These are phyloP conservation scores for Thalassoma bifasciatum DNA, from an alignment of 2,113 vertebrate species.

Conservation along the genomic window DNA sequence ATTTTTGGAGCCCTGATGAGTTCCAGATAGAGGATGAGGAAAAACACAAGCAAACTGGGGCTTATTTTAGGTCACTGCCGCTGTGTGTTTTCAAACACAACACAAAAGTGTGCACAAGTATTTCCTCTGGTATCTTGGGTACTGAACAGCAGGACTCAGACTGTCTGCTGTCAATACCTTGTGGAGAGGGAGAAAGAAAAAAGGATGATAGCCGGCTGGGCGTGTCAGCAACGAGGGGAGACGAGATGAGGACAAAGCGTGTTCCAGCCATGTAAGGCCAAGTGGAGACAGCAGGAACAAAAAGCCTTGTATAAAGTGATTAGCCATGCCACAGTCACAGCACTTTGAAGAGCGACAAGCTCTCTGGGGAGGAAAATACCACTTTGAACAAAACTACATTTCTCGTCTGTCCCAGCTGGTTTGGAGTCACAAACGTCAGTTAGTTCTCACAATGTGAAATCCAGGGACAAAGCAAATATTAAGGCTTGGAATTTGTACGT, in stretches of 20 bases:
- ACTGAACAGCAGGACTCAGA: conserved; percentile 62
- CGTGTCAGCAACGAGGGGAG: conserved; percentile 6
- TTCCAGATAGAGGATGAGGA: conserved; percentile 37
- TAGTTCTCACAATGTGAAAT: conserved; percentile 11
- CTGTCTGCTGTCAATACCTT: conserved; percentile 34
- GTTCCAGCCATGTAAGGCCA: conserved; percentile 53
- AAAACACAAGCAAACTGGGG: background rate
- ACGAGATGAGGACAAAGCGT: conserved; percentile 41
- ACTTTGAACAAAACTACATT: conserved; percentile 49
- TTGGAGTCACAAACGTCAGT: conserved; percentile 1
- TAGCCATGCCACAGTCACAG: conserved; percentile 62
- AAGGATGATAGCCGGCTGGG: conserved; percentile 20
- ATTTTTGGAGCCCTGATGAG: conserved; percentile 7
- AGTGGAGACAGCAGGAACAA: conserved; percentile 59
- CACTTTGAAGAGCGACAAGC: conserved; percentile 66
- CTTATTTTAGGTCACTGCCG: conserved; percentile 29
- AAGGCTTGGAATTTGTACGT: background rate
- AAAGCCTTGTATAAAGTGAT: conserved; percentile 70
- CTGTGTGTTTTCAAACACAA: conserved; percentile 44
- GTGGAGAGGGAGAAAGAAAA: conserved; percentile 24
- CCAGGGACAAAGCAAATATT: background rate
- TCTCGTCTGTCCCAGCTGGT: conserved; percentile 16
- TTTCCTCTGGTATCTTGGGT: conserved; percentile 44
- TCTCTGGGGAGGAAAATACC: conserved; percentile 43
- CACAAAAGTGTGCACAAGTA: conserved; percentile 24